phyloP scores from a whole-genome alignment of 2,113 vertebrate species.

The Bos taurus region DNA sequence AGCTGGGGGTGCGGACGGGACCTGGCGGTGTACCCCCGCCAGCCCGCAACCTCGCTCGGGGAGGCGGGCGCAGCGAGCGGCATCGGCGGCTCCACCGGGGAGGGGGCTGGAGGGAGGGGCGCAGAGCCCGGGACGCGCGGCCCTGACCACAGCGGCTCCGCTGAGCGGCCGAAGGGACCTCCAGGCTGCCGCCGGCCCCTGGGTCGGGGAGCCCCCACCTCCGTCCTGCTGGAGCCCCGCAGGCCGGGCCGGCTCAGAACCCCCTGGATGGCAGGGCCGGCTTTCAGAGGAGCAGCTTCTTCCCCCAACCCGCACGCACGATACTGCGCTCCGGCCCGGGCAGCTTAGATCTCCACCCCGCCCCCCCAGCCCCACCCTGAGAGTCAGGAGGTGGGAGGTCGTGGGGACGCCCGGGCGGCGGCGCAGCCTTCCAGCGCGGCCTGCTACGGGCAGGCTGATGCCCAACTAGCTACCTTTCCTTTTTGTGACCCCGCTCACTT shows the following conservation, averaged over 20 bases:
- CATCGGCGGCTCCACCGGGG: neutral
- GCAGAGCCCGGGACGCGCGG: neutral
- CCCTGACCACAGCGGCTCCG: neutral
- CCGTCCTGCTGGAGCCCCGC: neutral
- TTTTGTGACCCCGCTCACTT: too few species aligned
- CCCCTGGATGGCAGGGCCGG: neutral
- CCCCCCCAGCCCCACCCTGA: neutral
- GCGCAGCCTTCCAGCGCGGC: neutral
- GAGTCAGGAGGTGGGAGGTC: neutral
- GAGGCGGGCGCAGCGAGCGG: neutral
- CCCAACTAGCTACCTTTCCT: neutral
- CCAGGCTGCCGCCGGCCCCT: accelerated
- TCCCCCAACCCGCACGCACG: neutral
- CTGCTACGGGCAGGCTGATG: neutral
- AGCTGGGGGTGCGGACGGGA: neutral
- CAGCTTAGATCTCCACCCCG: slow-evolving; percentile 6
- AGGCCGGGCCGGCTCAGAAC: accelerated
- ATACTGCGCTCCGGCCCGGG: neutral
- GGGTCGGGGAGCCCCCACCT: neutral
- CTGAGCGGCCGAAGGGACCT: neutral
- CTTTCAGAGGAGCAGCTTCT: too few species aligned
- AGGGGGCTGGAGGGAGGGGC: neutral
- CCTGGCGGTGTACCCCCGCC: neutral
- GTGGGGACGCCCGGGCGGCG: neutral
- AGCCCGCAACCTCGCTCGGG: neutral